These are phyloP conservation scores for Emydura subglobosa DNA, from an alignment of 2,113 vertebrate species.

Conservation along the genomic window DNA sequence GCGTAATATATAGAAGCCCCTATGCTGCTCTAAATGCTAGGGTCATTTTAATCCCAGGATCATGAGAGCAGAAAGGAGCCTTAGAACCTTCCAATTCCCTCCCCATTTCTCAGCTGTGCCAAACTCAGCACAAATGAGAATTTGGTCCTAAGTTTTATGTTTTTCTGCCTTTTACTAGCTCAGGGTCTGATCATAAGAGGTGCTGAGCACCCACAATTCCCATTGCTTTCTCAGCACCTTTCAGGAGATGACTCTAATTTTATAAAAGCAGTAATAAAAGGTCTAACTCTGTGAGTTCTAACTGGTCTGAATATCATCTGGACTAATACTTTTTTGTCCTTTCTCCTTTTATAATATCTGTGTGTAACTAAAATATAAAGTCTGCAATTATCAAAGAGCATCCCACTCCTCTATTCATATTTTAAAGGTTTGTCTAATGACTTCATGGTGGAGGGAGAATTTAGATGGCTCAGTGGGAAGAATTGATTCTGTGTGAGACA, in stretches of 20 bases:
- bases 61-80: neutral
- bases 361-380: neutral
- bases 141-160: neutral
- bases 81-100: neutral
- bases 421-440: conserved; percentile 13
- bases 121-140: neutral
- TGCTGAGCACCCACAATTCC: neutral
- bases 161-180: neutral
- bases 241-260: neutral
- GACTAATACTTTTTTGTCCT: neutral
- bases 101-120: accelerated
- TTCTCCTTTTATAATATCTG: conserved; percentile 2
- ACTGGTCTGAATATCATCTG: neutral
- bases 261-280: neutral
- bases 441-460: neutral
- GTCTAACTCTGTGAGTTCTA: neutral
- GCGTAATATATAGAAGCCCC: neutral
- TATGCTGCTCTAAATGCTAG: neutral
- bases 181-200: neutral
- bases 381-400: neutral
- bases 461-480: conserved; percentile 17
- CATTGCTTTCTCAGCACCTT: neutral
- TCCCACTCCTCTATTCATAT: neutral
- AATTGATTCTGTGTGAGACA: conserved; percentile 27
- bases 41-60: neutral